A percentile compares a stretch with the other conserved stretches of the same genome.
Evolutionary conservation across 2,797 vertebrate genomes (phyloP).

Genomic region (Antrozous pallidus): DNA sequence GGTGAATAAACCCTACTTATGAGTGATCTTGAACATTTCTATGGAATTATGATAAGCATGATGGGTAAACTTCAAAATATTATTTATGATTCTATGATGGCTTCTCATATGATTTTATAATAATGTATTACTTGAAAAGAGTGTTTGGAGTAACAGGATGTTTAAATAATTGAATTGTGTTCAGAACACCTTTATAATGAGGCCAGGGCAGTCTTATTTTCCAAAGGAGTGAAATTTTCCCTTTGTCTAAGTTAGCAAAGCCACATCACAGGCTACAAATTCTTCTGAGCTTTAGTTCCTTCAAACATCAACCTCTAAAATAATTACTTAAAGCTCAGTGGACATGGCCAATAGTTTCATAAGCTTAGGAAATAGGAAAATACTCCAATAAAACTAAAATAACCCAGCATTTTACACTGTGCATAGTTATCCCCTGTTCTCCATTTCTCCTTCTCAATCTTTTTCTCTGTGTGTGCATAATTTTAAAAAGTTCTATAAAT

Average conservation of each 20-base stretch:
- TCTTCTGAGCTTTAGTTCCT: background rate
- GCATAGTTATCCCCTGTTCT: background rate
- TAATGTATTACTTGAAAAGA: conserved; percentile 26
- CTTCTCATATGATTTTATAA: conserved; percentile 28
- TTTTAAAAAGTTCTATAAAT: background rate
- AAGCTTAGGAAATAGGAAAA: background rate
- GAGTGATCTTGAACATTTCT: background rate
- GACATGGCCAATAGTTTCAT: background rate
- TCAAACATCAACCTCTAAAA: background rate
- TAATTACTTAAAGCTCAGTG: background rate
- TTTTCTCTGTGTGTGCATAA: background rate
- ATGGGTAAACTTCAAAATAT: conserved; percentile 18
- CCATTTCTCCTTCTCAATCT: background rate
- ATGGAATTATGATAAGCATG: background rate
- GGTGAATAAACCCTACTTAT: background rate
- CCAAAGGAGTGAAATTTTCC: background rate
- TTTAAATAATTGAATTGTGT: conserved; percentile 44
- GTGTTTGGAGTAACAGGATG: background rate
- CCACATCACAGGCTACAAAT: background rate
- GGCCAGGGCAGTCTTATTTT: background rate
- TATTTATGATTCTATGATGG: background rate
- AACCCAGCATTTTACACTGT: background rate
- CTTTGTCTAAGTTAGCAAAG: background rate
- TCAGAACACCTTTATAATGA: background rate
- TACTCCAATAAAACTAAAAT: background rate